Evolutionary conservation across 2,113 vertebrate species (phyloP), one percentile per base, ranked within the genome.

Genomic region (Pseudonaja textilis): DNA sequence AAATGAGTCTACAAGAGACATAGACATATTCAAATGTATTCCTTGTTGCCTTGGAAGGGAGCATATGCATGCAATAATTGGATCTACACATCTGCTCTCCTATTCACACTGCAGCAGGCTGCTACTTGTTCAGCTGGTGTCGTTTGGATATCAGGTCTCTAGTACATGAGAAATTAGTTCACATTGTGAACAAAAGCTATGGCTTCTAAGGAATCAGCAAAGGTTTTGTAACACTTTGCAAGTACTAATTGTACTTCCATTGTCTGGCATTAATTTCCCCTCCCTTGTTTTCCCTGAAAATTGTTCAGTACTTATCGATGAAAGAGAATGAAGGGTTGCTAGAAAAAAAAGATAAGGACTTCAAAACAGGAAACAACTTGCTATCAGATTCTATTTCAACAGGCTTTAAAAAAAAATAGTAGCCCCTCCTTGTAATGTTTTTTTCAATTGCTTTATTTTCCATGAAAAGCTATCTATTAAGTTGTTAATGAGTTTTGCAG

Each of bases 391-490:
- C 16, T 87, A 69, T 86, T 87, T 94, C 64, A n/a, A 89, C 39
- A 34, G 52, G 18, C 16, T 9, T 81, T 3, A 47, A n/a, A 34
- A 61, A 59, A 61, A 61, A 26, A 5, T 81, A 22, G 45, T 85
- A 64, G 87, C 87, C 20, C 52, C 88, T 34, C 39, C 94, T 64
- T 92, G 47, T 34, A 90, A 12, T 12, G n/a, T 87, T 92, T 93
- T 47, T 25, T 93, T 69, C 18, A 64, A 8, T 93, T 23, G 94
- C 86, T 86, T 94, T 92, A 57, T 14, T 93, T 14, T 61, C 7
- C 12, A 88, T 54, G 86, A 93, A 95, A 93, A 94, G 18, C 64
- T 89, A 39, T 26, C 90, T 89, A 34, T 92, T 94, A 52, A 52
- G 22, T 25, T 26, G 50, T 87, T 93, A 57, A 50, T 90, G 52